These are phyloP conservation scores for Onychomys arenicola DNA, from an alignment of 2,797 vertebrate species.

Conservation along the genomic window DNA sequence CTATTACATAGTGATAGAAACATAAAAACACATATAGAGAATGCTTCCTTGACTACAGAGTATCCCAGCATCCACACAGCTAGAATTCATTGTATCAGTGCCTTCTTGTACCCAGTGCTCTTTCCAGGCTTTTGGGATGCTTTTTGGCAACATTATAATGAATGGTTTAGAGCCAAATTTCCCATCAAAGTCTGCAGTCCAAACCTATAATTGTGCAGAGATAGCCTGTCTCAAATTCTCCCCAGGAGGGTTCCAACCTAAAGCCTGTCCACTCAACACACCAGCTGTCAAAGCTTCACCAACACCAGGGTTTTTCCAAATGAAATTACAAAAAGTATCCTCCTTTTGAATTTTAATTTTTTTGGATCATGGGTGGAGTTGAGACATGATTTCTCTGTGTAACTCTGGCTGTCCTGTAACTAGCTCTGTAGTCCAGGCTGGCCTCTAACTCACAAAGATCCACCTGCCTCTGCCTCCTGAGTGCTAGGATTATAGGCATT, in stretches of 20 bases:
- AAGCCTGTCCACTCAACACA: not conserved
- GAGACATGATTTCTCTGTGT: not conserved
- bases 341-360: not conserved
- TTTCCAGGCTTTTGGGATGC: not conserved
- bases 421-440: not conserved
- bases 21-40: accelerated
- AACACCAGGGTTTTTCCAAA: not conserved
- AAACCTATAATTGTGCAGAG: not conserved
- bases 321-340: not conserved
- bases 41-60: not conserved
- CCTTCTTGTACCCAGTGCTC: not conserved
- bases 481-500: too few species aligned
- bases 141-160: not conserved
- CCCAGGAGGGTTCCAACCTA: not conserved
- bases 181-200: not conserved
- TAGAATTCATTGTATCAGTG: not conserved
- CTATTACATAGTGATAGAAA: not conserved
- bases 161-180: not conserved
- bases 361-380: too few species aligned
- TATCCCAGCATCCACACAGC: accelerated
- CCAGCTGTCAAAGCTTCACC: not conserved
- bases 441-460: not conserved
- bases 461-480: not conserved
- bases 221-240: not conserved
- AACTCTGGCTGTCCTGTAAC: not conserved